Evolutionary conservation across 2,113 vertebrate genomes (phyloP), one percentile per base, ranked within the genome.

Genomic region (Heterocephalus glaber): DNA sequence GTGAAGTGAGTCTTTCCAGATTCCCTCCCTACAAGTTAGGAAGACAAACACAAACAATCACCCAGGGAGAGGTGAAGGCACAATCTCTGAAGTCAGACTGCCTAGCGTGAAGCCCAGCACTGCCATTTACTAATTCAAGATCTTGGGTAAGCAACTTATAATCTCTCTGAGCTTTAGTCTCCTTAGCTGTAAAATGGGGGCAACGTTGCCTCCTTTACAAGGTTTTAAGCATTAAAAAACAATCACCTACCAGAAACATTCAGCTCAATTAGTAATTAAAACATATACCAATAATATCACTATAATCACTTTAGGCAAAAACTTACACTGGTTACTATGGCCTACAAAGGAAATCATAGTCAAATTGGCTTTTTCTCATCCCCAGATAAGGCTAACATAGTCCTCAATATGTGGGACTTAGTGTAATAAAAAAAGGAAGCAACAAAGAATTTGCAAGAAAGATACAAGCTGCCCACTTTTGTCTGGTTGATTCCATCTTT

Each of bases 381-480:
- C 13, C 33, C 7, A 44, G 58, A 88, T 26, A 68, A 54, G 35
- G 61, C 28, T 49, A 56, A 76, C 4, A 5, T 8, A 61, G 58
- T 35, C 41, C 65, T 66, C 72, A 49, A 9, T 12, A 77, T 13
- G 16, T 28, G 13, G 35, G 68, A 35, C n/a, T 89, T 28, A 7
- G 19, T 41, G 16, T 11, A 81, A 52, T 79, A 28, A 5, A 22
- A 85, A 58, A 83, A 41, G 20, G 66, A 79, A 72, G 47, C 74
- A 89, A 41, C 4, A 72, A 44, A 94, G 22, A 49, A 82, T n/a
- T 24, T 94, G 41, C 26, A 86, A 87, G n/a, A 89, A 96, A 95
- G 17, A 63, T 70, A 61, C 44, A 47, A 85, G 76, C 3, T 35
- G 44, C 70, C 77, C 44, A 44, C 8, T 92, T 44, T 22, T 1